Conservation (phyloP, 2,113 vertebrate species). For the cat (Felis catus) region F.catus_Fca126_mat1.0 CM031423.1:76727001-76727500, state of each 20-base stretch:
- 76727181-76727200: not conserved
- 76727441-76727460: not conserved
- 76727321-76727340: not conserved
- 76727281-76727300: not conserved
- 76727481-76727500: not conserved
- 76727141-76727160: not conserved
- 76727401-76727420: not conserved
- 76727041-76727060: not conserved
- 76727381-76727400: too few species aligned
- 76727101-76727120: accelerated
- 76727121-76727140: accelerated
- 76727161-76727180: not conserved
- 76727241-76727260: not conserved
- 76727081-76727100: not conserved
- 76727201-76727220: not conserved
- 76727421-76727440: not conserved
- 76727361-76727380: not conserved
- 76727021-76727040: not conserved
- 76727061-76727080: not conserved
- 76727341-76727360: not conserved
- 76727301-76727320: not conserved
- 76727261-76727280: not conserved
- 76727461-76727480: not conserved
- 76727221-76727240: not conserved
- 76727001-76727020: not conserved